phyloP scores from a whole-genome alignment of 2,113 vertebrate species.

The Boulengerochromis microlepis region DNA sequence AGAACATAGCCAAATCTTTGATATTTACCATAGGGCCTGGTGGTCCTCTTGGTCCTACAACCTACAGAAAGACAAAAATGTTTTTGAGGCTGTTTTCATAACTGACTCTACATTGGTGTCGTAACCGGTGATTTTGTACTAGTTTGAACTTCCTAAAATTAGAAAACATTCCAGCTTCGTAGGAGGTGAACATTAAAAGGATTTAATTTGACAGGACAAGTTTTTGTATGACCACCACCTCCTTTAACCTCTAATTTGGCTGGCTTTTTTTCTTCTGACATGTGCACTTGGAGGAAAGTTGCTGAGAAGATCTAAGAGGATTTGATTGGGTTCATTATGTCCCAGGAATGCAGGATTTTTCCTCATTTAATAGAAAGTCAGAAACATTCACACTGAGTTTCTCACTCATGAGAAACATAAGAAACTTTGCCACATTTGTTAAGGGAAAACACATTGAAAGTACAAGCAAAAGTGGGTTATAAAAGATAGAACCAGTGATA shows the following conservation, averaged over 20 bases:
- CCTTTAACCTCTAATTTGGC: conserved; percentile 38
- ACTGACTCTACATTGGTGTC: background rate
- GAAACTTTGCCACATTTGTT: background rate
- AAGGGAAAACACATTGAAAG: background rate
- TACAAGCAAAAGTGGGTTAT: background rate
- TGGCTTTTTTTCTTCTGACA: conserved; percentile 33
- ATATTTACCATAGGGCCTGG: conserved; percentile 84
- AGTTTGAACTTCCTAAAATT: background rate
- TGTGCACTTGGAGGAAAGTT: conserved; percentile 15
- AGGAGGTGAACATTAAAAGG: background rate
- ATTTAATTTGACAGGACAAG: conserved; percentile 31
- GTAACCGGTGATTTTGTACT: background rate
- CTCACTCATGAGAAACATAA: background rate
- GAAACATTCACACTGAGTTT: background rate
- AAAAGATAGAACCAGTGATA: background rate
- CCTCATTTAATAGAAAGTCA: background rate
- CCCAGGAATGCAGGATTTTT: conserved; percentile 55
- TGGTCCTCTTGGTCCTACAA: conserved; percentile 87
- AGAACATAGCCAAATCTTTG: background rate
- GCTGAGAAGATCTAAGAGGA: conserved; percentile 50
- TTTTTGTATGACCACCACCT: conserved; percentile 30
- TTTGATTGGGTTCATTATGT: conserved; percentile 60
- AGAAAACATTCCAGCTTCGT: conserved; percentile 26
- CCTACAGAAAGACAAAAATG: conserved; percentile 59
- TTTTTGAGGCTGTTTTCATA: background rate